Conservation (phyloP, 2,888 invertebrate genomes). For the Sesia bembeciformis region DNA sequence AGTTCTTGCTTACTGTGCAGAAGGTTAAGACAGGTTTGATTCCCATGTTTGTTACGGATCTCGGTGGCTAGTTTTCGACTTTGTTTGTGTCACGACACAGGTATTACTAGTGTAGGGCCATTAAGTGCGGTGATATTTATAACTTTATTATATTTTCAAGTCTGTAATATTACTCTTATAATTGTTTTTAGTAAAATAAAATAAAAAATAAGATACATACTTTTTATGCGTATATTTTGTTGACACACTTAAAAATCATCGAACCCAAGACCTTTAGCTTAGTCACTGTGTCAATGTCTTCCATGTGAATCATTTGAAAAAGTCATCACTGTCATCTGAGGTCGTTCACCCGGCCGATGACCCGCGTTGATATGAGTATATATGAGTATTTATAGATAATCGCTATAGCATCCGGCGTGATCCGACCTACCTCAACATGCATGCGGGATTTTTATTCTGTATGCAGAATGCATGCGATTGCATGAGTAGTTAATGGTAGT, state of each 20-base stretch:
- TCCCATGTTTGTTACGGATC: no score
- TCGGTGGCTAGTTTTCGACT: no score
- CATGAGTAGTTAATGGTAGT: constrained; percentile 3
- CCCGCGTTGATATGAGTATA: constrained; percentile 12
- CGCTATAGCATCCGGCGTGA: constrained; percentile 34
- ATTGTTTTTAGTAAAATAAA: no score
- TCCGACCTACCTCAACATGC: constrained; percentile 45
- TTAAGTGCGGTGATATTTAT: no score
- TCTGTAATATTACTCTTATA: no score
- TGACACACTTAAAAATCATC: no score
- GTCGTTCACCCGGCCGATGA: constrained; percentile 46
- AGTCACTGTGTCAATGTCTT: not conserved
- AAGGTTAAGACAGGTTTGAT: no score
- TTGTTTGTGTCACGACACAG: no score
- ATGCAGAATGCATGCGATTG: constrained; percentile 17
- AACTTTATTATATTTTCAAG: no score
- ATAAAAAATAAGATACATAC: no score
- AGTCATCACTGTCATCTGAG: constrained; percentile 31
- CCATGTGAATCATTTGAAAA: constrained; percentile 22
- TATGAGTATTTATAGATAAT: constrained; percentile 18
- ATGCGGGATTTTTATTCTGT: constrained; percentile 18
- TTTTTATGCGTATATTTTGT: no score
- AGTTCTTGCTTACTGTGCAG: not conserved
- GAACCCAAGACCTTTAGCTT: not conserved
- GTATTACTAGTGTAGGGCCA: no score